Percentiles rank a stretch among this genome's conserved stretches.
phyloP scores from a whole-genome alignment of 2,797 vertebrate species.

The Megalops cyprinoides region DNA sequence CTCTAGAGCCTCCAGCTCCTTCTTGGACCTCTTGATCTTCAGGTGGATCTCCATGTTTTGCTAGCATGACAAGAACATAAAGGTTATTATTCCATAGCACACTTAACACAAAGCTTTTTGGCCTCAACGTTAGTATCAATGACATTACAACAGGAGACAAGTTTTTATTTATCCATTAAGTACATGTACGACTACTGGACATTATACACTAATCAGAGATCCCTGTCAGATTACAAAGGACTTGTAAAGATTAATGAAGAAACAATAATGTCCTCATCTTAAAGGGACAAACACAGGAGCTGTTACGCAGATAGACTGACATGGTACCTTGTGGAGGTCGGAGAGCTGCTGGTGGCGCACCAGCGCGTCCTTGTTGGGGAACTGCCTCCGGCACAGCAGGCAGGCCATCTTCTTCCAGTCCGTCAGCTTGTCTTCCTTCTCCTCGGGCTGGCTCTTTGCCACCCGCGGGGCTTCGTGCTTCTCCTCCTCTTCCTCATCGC shows the following conservation, averaged over 20 bases:
- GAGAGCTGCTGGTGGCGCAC: conserved; percentile 96
- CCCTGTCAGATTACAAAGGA: no score
- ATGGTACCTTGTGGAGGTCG: conserved; percentile 90
- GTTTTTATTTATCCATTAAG: no score
- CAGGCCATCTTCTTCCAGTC: conserved; percentile 99
- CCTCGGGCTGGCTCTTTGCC: conserved; percentile 69
- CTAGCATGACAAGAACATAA: conserved; percentile 67
- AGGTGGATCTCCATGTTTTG: conserved; percentile 98
- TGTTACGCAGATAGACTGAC: background rate
- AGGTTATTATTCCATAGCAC: background rate
- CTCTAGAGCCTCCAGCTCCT: conserved; percentile 91
- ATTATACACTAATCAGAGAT: no score
- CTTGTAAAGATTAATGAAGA: no score
- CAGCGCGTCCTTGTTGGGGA: conserved; percentile 93
- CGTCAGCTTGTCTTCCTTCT: conserved; percentile 86
- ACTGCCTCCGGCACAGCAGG: conserved; percentile 92
- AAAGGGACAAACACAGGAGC: no score
- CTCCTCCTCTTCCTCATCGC: conserved; percentile 93
- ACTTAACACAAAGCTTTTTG: no score
- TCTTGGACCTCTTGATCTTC: conserved; percentile 93
- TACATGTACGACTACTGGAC: no score
- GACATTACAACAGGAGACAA: no score
- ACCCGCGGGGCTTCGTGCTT: conserved; percentile 75
- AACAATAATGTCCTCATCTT: no score
- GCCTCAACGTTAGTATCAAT: no score